Conservation (phyloP, 2,888 invertebrate genomes). For the Acleris sparsana region DNA sequence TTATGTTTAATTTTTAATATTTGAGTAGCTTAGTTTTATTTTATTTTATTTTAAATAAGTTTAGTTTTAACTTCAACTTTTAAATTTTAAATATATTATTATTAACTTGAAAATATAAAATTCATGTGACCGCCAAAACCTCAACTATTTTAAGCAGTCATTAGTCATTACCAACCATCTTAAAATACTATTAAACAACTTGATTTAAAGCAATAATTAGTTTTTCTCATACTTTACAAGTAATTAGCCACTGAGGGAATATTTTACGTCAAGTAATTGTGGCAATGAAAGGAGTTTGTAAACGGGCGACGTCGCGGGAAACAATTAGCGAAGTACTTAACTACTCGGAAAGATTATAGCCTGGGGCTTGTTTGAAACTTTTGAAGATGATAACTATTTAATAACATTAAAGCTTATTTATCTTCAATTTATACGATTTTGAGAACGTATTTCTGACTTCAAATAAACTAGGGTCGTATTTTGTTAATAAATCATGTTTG, state of each 20-base stretch:
- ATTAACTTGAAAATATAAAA: no score
- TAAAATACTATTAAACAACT: conserved; percentile 17
- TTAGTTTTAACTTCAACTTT: no score
- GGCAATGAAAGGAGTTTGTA: conserved; percentile 68
- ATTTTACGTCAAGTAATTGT: conserved; percentile 71
- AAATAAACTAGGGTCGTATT: no score
- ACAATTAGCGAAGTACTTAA: conserved; percentile 67
- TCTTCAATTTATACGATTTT: no score
- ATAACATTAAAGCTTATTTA: background rate
- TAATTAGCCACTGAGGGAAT: conserved; percentile 67
- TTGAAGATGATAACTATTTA: background rate
- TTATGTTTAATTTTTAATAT: no score
- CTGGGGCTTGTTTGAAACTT: conserved; percentile 8
- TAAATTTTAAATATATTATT: no score
- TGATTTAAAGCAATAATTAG: conserved; percentile 51
- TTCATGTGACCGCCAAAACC: background rate
- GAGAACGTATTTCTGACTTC: no score
- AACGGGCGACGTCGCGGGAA: conserved; percentile 50
- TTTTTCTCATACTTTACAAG: conserved; percentile 46
- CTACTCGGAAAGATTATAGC: conserved; percentile 53
- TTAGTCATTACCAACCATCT: background rate
- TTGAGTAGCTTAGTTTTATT: no score
- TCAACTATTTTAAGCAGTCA: background rate
- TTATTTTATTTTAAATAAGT: no score
- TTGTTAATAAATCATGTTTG: no score